Conservation (phyloP, 2,113 vertebrate genomes). For the Chaetura pelagica region DNA sequence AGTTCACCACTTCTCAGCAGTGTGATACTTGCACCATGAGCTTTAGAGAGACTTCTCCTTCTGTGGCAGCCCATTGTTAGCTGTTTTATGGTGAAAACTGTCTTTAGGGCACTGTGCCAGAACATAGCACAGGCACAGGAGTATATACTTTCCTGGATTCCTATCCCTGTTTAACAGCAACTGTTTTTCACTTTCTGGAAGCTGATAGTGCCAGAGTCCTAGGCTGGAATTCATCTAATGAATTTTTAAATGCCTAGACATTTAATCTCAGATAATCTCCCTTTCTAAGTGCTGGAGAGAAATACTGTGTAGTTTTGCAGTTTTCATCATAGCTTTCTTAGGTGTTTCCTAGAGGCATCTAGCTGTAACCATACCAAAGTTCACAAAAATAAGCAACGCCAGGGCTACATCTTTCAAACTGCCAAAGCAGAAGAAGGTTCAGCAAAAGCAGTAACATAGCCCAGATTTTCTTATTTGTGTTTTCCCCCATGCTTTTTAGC, state of each 20-base stretch:
- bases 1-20: background rate
- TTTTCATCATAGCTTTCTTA: background rate
- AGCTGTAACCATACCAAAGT: background rate
- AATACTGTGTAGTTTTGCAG: background rate
- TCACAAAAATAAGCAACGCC: background rate
- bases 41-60: background rate
- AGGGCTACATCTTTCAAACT: background rate
- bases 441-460: background rate
- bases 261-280: background rate
- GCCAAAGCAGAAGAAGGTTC: background rate
- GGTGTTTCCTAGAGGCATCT: background rate
- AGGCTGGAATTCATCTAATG: background rate
- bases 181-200: background rate
- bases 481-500: background rate
- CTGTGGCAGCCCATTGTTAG: background rate
- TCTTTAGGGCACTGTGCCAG: background rate
- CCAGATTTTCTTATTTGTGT: background rate
- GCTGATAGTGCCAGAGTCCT: background rate
- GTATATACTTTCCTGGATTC: background rate
- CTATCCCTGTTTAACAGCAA: background rate
- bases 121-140: background rate
- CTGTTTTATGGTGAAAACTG: background rate
- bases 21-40: background rate
- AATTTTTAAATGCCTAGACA: background rate
- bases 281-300: background rate